phyloP scores from a whole-genome alignment of 2,113 vertebrate species.

The Lucifuga dentata region DNA sequence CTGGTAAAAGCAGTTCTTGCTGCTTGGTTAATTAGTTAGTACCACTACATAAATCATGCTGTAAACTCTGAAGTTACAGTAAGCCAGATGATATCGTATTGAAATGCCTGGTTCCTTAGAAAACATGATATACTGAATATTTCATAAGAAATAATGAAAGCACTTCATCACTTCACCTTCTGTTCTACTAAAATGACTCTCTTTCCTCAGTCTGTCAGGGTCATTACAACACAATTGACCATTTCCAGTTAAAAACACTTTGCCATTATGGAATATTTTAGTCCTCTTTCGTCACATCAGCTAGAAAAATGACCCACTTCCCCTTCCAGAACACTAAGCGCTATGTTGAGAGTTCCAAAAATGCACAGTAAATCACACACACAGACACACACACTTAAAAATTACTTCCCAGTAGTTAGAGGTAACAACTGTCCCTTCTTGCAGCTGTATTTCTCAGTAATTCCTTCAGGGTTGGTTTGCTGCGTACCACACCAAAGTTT shows the following conservation, averaged over 20 bases:
- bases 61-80: neutral
- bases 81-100: neutral
- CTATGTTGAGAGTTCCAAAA: neutral
- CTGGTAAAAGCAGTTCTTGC: too few species aligned
- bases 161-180: neutral
- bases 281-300: conserved; percentile 8
- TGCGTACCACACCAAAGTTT: neutral
- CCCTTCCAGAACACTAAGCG: neutral
- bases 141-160: conserved; percentile 6
- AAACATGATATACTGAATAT: neutral
- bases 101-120: neutral
- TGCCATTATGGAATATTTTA: conserved; percentile 1
- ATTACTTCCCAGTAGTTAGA: neutral
- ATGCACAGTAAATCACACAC: neutral
- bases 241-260: conserved; percentile 30
- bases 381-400: neutral
- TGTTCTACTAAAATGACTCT: neutral
- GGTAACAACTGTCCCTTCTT: neutral
- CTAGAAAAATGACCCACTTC: conserved; percentile 29
- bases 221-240: conserved; percentile 6
- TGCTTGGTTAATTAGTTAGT: too few species aligned
- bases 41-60: too few species aligned
- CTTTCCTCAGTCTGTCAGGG: conserved; percentile 29
- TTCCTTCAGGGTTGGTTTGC: neutral
- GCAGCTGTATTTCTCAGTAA: conserved; percentile 26